phyloP scores from a whole-genome alignment of 2,888 invertebrate genomes.

The Epinotia ramella region DNA sequence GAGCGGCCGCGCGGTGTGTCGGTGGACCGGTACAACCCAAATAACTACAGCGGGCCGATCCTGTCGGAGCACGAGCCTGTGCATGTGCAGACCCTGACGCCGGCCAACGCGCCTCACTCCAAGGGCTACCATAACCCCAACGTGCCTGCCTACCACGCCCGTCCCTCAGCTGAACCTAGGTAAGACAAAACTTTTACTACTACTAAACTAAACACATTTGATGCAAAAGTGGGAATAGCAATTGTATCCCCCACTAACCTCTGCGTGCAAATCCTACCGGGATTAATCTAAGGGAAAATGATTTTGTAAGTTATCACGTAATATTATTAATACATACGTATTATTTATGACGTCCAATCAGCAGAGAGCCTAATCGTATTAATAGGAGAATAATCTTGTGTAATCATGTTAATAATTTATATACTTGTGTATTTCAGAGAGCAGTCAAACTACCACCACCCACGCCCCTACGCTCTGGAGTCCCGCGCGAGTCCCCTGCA shows the following conservation, averaged over 20 bases:
- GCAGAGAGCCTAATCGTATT: too few species aligned
- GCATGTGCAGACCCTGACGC: slow-evolving; percentile 78
- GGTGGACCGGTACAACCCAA: slow-evolving; percentile 79
- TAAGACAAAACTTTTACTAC: slow-evolving; percentile 50
- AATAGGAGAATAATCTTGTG: too few species aligned
- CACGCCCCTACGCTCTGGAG: slow-evolving; percentile 65
- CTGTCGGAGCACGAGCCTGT: slow-evolving; percentile 76
- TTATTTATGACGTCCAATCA: too few species aligned
- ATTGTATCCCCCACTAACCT: too few species aligned
- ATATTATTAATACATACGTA: too few species aligned
- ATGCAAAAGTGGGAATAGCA: too few species aligned
- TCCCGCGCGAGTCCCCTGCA: slow-evolving; percentile 77
- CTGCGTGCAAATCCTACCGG: too few species aligned
- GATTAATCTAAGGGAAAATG: too few species aligned
- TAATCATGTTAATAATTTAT: not conserved
- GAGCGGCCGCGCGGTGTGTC: slow-evolving; percentile 77
- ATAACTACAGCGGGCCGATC: slow-evolving; percentile 73
- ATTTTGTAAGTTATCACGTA: too few species aligned
- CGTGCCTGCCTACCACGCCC: slow-evolving; percentile 79
- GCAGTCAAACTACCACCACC: slow-evolving; percentile 71
- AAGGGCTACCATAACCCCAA: slow-evolving; percentile 76
- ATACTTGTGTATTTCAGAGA: slow-evolving; percentile 71
- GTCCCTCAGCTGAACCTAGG: slow-evolving; percentile 82
- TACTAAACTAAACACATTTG: not conserved
- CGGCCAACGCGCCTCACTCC: slow-evolving; percentile 66